Conservation (phyloP, 2,888 invertebrate genomes). For the Epicampocera succincta region DNA sequence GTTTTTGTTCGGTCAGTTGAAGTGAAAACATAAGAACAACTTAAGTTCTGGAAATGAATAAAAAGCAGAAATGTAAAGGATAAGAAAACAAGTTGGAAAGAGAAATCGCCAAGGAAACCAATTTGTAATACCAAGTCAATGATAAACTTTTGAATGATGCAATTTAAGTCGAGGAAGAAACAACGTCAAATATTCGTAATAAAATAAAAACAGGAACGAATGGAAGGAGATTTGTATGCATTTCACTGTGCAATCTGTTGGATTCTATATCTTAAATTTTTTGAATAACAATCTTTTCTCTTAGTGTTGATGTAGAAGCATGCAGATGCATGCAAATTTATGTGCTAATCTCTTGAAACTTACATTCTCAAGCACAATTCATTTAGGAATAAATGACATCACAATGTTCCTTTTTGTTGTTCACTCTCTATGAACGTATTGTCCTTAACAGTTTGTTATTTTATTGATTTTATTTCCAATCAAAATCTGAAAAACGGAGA, state of each 20-base stretch:
- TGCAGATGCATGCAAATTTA: too few species aligned
- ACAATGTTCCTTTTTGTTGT: too few species aligned
- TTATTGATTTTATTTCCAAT: too few species aligned
- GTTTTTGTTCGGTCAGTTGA: slow-evolving; percentile 27
- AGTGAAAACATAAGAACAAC: slow-evolving; percentile 15
- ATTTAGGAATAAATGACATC: too few species aligned
- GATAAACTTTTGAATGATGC: slow-evolving; percentile 48
- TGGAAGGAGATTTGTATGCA: neutral
- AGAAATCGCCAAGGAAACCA: slow-evolving; percentile 54
- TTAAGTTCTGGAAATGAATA: neutral
- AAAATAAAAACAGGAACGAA: neutral
- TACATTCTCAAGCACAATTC: too few species aligned
- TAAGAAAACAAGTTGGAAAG: slow-evolving; percentile 6
- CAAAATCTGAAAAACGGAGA: too few species aligned
- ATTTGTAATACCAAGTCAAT: slow-evolving; percentile 54
- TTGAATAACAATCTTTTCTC: too few species aligned
- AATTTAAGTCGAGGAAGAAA: slow-evolving; percentile 30
- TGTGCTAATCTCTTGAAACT: too few species aligned
- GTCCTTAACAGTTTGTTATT: too few species aligned
- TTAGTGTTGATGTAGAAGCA: too few species aligned
- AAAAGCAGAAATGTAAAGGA: neutral
- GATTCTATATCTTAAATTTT: too few species aligned
- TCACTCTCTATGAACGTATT: too few species aligned
- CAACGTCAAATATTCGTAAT: slow-evolving; percentile 21
- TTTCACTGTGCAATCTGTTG: neutral